A percentile compares a stretch with the other conserved stretches of the same genome.
Conservation (phyloP, 2,888 invertebrate species). For the Bursaphelenchus okinawaensis region DNA sequence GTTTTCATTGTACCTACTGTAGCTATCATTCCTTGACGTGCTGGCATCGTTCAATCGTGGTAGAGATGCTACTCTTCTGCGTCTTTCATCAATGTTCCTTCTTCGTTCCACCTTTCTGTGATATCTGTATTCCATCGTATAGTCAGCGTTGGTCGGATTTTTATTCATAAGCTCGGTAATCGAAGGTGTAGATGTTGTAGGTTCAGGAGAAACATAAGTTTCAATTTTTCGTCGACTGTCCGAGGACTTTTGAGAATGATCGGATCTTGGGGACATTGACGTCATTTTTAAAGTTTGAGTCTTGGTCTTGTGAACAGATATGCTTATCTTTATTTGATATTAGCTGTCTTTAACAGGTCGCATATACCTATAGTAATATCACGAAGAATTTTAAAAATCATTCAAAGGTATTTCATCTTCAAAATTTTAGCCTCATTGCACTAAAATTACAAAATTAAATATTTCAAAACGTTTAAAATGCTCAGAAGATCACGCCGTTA, state of each 20-base stretch:
- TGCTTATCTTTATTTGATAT: too few relatives aligned
- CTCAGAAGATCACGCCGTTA: too few relatives aligned
- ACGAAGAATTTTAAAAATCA: too few relatives aligned
- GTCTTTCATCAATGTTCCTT: neutral
- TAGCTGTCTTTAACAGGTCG: too few relatives aligned
- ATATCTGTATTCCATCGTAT: constrained; percentile 10
- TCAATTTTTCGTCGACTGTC: neutral
- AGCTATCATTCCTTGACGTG: too few relatives aligned
- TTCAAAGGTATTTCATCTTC: too few relatives aligned
- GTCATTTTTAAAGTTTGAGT: neutral
- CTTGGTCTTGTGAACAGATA: too few relatives aligned
- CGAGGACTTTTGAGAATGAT: neutral
- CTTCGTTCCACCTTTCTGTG: constrained; percentile 8
- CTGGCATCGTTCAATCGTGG: neutral
- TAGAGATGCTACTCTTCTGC: neutral
- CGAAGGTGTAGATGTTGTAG: neutral
- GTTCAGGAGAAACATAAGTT: neutral
- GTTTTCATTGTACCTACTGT: neutral
- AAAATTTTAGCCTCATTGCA: too few relatives aligned
- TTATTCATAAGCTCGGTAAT: neutral
- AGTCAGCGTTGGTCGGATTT: neutral
- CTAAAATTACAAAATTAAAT: too few relatives aligned
- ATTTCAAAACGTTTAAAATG: too few relatives aligned
- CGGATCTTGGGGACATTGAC: neutral
- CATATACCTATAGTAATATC: too few relatives aligned